Evolutionary conservation across 2,113 vertebrate species (phyloP).

Genomic region (Machaerirhynchus nigripectus): DNA sequence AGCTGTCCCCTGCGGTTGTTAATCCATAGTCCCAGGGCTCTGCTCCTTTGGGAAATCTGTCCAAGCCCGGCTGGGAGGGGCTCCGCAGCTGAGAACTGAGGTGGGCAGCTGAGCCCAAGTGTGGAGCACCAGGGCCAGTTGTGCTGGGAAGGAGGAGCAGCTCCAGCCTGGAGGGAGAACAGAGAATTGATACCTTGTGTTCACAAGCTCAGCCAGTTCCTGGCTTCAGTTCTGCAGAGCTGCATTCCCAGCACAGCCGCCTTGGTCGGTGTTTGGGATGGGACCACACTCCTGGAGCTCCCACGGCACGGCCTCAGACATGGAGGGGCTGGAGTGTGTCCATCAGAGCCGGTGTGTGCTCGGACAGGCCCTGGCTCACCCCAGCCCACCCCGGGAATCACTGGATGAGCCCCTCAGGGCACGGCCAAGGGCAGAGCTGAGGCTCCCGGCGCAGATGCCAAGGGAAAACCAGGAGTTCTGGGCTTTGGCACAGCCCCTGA

Average conservation of each 20-base stretch:
- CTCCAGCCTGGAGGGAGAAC: neutral
- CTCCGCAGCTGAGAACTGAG: neutral
- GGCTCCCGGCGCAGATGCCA: accelerated
- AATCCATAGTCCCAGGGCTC: accelerated
- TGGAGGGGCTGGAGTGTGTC: neutral
- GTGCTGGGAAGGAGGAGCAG: neutral
- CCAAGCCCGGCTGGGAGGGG: neutral
- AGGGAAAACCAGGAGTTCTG: neutral
- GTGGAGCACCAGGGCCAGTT: neutral
- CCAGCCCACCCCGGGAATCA: accelerated
- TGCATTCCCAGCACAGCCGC: neutral
- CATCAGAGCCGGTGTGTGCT: neutral
- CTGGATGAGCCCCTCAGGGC: neutral
- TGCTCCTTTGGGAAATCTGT: neutral
- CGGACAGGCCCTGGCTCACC: neutral
- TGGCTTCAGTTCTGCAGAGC: neutral
- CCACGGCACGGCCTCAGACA: accelerated
- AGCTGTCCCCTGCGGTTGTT: neutral
- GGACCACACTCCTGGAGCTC: neutral
- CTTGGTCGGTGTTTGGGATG: neutral
- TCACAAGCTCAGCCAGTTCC: neutral
- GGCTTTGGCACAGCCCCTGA: neutral
- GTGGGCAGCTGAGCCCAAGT: neutral
- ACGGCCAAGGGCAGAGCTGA: neutral
- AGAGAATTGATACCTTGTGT: neutral